Evolutionary conservation across 1,140 invertebrate species (phyloP).

Genomic region (Drosophila ohnishii): DNA sequence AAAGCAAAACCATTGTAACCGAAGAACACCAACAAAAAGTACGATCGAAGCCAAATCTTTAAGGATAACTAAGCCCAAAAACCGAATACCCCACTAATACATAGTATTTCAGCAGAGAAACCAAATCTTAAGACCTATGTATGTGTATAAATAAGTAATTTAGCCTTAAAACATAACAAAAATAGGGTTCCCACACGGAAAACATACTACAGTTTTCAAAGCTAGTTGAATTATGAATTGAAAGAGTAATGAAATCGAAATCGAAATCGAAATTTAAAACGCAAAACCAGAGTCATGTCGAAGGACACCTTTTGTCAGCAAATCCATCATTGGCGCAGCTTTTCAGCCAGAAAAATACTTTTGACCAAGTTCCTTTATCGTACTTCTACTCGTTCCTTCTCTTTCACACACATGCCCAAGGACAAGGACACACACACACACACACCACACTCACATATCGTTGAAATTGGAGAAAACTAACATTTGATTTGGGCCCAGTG

Average conservation of each 20-base stretch:
- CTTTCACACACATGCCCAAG: conserved; percentile 11
- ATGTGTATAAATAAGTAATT: conserved; percentile 19
- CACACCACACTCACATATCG: conserved; percentile 40
- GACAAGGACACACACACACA: conserved; percentile 11
- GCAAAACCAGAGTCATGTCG: neutral
- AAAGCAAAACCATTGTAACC: conserved; percentile 33
- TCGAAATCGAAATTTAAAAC: conserved; percentile 3
- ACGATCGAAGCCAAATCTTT: conserved; percentile 3
- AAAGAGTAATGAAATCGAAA: neutral
- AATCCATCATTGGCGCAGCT: neutral
- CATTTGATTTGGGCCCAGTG: neutral
- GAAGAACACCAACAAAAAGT: conserved; percentile 36
- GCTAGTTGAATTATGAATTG: conserved; percentile 1
- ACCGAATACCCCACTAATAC: conserved; percentile 53
- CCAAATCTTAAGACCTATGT: conserved; percentile 11
- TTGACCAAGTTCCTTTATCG: conserved; percentile 22
- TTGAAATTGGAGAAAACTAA: neutral
- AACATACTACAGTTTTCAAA: neutral
- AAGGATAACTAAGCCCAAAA: conserved; percentile 17
- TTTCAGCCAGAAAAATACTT: conserved; percentile 9
- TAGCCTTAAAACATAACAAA: conserved; percentile 13
- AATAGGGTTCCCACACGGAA: conserved; percentile 8
- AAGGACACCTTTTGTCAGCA: conserved; percentile 17
- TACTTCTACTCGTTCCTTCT: conserved; percentile 12
- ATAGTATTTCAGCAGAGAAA: conserved; percentile 14